A percentile compares a stretch with the other conserved stretches of the same genome.
phyloP scores from a whole-genome alignment of 1,140 invertebrate genomes.

The Lepidurus arcticus region DNA sequence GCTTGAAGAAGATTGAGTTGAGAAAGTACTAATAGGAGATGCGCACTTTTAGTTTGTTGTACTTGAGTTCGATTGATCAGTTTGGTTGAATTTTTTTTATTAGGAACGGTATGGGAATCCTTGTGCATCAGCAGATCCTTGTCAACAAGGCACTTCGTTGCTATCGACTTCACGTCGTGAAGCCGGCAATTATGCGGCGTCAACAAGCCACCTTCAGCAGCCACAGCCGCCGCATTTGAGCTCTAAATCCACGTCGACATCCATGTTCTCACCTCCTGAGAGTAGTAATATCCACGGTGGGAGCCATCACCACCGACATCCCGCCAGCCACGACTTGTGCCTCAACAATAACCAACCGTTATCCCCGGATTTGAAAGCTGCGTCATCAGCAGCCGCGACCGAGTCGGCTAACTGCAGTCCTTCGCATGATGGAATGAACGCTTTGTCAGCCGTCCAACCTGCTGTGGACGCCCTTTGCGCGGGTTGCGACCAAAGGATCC shows the following conservation, averaged over 20 bases:
- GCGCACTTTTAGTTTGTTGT: no score
- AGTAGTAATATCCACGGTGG: not conserved
- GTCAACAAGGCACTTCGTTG: constrained; percentile 7
- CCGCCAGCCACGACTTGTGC: constrained; percentile 14
- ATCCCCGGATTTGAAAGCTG: constrained; percentile 1
- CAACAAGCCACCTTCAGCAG: not conserved
- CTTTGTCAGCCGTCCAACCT: constrained; percentile 4
- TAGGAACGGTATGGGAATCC: constrained; percentile 17
- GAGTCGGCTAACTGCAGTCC: not conserved
- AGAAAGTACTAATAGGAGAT: no score
- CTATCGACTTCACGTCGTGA: not conserved
- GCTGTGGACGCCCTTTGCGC: constrained; percentile 56
- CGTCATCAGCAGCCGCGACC: constrained; percentile 12
- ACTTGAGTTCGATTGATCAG: not conserved
- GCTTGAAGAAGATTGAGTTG: no score
- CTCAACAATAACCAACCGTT: constrained; percentile 14
- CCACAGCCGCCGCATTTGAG: not conserved
- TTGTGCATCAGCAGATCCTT: constrained; percentile 17
- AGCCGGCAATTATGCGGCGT: not conserved
- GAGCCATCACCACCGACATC: not conserved
- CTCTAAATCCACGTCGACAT: not conserved
- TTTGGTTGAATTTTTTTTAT: not conserved
- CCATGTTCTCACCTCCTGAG: constrained; percentile 9
- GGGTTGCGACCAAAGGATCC: constrained; percentile 74
- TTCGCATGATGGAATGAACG: not conserved